These are phyloP conservation scores for Lynx canadensis DNA, from an alignment of 2,113 vertebrate species.

Conservation along the genomic window DNA sequence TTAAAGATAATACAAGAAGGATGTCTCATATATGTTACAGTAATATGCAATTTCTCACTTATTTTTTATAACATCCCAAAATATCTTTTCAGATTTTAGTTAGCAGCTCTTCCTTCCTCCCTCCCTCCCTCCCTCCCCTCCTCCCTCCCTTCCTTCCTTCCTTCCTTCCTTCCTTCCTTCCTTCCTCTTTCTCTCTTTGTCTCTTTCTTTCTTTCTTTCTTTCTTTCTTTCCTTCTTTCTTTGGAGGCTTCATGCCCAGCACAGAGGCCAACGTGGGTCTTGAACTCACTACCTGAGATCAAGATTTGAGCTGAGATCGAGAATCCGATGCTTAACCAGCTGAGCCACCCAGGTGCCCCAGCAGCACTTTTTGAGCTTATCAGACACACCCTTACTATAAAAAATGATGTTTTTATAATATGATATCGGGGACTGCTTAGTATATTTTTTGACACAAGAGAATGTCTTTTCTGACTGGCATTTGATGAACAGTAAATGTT, in stretches of 20 bases:
- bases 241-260: too few relatives aligned
- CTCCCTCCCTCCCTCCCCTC: rapidly evolving
- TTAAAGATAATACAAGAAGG: background rate
- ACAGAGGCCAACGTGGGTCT: too few relatives aligned
- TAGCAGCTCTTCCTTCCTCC: background rate
- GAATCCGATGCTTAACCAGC: too few relatives aligned
- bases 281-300: too few relatives aligned
- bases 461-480: background rate
- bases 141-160: too few relatives aligned
- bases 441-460: background rate
- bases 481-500: background rate
- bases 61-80: background rate
- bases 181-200: too few relatives aligned
- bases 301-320: too few relatives aligned
- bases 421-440: background rate
- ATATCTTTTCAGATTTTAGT: background rate
- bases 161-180: too few relatives aligned
- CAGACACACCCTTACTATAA: background rate
- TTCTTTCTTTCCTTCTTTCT: too few relatives aligned
- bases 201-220: too few relatives aligned
- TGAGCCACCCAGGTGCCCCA: too few relatives aligned
- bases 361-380: background rate
- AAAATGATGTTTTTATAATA: background rate
- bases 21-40: background rate
- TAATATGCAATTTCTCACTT: background rate